Percentiles rank a stretch among this genome's conserved stretches.
phyloP scores from a whole-genome alignment of 1,140 invertebrate species.

The Diachasma alloeum region DNA sequence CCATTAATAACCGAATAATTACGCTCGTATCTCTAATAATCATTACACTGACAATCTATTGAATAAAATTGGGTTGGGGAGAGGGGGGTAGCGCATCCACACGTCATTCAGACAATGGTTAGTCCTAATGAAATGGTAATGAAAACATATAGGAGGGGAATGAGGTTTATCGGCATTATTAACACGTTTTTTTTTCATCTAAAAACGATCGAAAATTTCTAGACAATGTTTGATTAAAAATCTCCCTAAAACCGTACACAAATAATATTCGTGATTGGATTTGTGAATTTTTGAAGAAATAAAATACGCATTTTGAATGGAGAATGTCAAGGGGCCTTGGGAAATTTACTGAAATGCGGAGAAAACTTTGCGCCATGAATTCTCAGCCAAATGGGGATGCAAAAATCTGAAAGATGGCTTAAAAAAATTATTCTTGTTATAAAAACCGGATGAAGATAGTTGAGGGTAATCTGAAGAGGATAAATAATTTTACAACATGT shows the following conservation, averaged over 20 bases:
- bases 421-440: too few relatives aligned
- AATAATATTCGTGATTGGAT: neutral
- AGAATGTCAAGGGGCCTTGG: too few relatives aligned
- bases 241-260: constrained; percentile 9
- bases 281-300: too few relatives aligned
- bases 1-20: neutral
- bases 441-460: too few relatives aligned
- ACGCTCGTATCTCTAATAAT: neutral
- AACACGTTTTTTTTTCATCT: neutral
- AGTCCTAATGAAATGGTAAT: constrained; percentile 46
- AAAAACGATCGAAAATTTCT: neutral
- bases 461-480: too few relatives aligned
- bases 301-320: neutral
- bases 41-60: constrained; percentile 5
- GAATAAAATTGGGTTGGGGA: constrained; percentile 41
- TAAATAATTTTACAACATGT: too few relatives aligned
- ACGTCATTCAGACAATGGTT: constrained; percentile 56
- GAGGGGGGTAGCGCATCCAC: constrained; percentile 53
- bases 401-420: too few relatives aligned
- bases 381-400: too few relatives aligned
- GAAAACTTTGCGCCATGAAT: too few relatives aligned
- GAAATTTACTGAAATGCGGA: too few relatives aligned
- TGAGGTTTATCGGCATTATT: neutral
- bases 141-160: neutral
- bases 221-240: neutral